A percentile compares a stretch with the other conserved stretches of the same genome.
Evolutionary conservation across 2,888 invertebrate species (phyloP).

Genomic region (Orthosia gothica): DNA sequence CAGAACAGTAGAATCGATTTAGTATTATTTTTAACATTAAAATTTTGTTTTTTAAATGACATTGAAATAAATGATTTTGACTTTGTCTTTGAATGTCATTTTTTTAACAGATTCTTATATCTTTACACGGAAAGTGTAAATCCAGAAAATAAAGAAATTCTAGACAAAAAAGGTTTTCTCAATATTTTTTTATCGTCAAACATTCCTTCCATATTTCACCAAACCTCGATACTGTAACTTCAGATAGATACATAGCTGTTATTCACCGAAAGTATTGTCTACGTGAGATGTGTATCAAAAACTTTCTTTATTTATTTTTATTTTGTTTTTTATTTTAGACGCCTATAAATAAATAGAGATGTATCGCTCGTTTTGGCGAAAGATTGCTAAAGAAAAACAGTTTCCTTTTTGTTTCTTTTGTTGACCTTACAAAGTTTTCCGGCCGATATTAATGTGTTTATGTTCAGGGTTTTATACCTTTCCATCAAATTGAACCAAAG

Average conservation of each 20-base stretch:
- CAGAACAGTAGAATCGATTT: no score
- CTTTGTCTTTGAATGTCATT: no score
- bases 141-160: neutral
- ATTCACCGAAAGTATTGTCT: conserved; percentile 52
- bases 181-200: neutral
- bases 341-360: conserved; percentile 61
- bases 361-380: conserved; percentile 43
- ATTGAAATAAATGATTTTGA: no score
- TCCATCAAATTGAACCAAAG: neutral
- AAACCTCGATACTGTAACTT: conserved; percentile 31
- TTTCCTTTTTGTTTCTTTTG: conserved; percentile 34
- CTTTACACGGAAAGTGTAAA: neutral
- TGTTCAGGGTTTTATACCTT: neutral
- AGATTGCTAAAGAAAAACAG: conserved; percentile 43
- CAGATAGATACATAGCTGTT: conserved; percentile 28
- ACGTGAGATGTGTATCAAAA: conserved; percentile 60
- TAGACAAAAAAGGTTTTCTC: neutral
- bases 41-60: no score
- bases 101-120: neutral
- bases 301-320: conserved; percentile 54
- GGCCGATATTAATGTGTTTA: conserved; percentile 15
- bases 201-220: conserved; percentile 15
- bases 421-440: conserved; percentile 40
- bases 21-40: no score
- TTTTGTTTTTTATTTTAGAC: conserved; percentile 47